A percentile compares a stretch with the other conserved stretches of the same genome.
Conservation (phyloP, 2,888 invertebrate genomes). For the Pocota personata region DNA sequence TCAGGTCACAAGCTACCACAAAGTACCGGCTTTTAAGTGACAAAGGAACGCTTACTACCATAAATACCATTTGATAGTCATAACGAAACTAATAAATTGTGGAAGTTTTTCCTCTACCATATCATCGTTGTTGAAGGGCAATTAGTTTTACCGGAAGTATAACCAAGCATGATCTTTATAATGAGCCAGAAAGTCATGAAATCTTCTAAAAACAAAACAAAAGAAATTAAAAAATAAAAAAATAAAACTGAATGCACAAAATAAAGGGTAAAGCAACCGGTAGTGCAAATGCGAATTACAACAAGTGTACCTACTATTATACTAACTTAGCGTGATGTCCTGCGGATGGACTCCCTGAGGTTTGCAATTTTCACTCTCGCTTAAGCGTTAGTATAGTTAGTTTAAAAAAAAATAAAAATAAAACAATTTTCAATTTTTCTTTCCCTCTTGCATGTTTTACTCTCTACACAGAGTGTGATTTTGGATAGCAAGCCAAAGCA, state of each 20-base stretch:
- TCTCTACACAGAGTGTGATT: not conserved
- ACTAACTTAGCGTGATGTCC: conserved; percentile 34
- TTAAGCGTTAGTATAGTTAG: conserved; percentile 11
- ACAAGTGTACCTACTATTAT: conserved; percentile 5
- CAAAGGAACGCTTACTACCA: not conserved
- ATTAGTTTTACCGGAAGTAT: conserved; percentile 38
- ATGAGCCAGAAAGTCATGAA: conserved; percentile 24
- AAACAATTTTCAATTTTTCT: conserved; percentile 17
- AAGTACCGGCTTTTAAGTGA: not conserved
- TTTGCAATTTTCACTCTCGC: conserved; percentile 48
- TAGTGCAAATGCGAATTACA: conserved; percentile 21
- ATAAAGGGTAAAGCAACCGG: conserved; percentile 13
- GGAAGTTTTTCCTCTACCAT: not conserved
- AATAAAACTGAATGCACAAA: not conserved
- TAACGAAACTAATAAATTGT: conserved; percentile 27
- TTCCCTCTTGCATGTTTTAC: conserved; percentile 12
- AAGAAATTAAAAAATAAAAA: not conserved
- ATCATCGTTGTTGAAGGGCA: conserved; percentile 20
- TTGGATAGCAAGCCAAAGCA: conserved; percentile 17
- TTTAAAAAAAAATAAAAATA: conserved; percentile 7
- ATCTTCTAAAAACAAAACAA: conserved; percentile 1
- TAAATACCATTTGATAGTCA: conserved; percentile 8
- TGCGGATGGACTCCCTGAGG: conserved; percentile 43
- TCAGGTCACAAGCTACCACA: conserved; percentile 2
- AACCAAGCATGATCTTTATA: conserved; percentile 22